A percentile compares a stretch with the other conserved stretches of the same genome.
phyloP scores from a whole-genome alignment of 2,888 invertebrate species.

The Athrips mouffetella region DNA sequence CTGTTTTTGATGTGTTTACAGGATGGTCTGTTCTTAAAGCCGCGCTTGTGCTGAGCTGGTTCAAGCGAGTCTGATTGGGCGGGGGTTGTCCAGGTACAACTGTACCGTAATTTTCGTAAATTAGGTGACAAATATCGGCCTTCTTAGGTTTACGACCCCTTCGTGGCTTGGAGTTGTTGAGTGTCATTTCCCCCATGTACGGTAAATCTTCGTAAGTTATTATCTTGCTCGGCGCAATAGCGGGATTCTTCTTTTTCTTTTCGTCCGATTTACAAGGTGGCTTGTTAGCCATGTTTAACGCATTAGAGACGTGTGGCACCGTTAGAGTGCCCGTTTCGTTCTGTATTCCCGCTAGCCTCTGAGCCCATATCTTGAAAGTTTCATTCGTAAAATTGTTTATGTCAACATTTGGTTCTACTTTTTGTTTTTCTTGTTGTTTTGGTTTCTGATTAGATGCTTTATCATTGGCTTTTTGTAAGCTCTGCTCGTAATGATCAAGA shows the following conservation, averaged over 20 bases:
- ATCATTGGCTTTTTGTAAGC: conserved; percentile 76
- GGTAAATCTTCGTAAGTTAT: conserved; percentile 90
- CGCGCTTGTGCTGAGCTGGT: conserved; percentile 39
- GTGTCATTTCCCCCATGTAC: conserved; percentile 95
- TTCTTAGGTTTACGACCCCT: conserved; percentile 94
- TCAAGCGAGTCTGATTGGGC: conserved; percentile 64
- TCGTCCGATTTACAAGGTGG: conserved; percentile 45
- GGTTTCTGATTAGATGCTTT: conserved; percentile 45
- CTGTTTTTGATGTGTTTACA: conserved; percentile 71
- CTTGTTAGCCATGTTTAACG: conserved; percentile 46
- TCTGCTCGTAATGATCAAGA: conserved; percentile 87
- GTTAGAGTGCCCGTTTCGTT: conserved; percentile 67
- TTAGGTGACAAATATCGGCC: conserved; percentile 93
- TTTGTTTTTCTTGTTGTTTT: conserved; percentile 52
- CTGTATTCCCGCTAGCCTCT: conserved; percentile 85
- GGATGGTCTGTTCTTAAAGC: conserved; percentile 45
- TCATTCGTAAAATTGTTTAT: conserved; percentile 76
- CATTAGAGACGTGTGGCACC: conserved; percentile 41
- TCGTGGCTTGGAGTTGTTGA: conserved; percentile 91
- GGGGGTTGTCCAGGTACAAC: conserved; percentile 87
- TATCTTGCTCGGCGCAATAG: conserved; percentile 66
- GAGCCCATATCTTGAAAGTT: conserved; percentile 85
- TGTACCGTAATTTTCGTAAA: conserved; percentile 94
- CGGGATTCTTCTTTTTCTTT: conserved; percentile 57
- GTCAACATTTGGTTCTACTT: conserved; percentile 57